Conservation (phyloP, 2,888 invertebrate species). For the Altica lythri region DNA sequence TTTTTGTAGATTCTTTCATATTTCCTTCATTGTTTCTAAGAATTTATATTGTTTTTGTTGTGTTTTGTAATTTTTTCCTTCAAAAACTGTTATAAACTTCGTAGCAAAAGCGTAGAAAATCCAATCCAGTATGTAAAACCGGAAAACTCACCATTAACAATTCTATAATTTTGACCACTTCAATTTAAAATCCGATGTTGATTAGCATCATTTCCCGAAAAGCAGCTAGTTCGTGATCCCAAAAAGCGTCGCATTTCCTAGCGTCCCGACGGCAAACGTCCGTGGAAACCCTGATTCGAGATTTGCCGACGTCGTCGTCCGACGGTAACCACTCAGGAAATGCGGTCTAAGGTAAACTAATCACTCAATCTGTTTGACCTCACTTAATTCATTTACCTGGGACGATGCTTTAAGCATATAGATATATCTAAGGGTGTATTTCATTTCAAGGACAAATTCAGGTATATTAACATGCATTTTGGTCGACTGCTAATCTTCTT, state of each 20-base stretch:
- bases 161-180: no score
- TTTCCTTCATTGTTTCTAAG: no score
- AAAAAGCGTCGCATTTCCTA: neutral
- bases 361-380: slow-evolving; percentile 58
- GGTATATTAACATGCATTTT: slow-evolving; percentile 11
- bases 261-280: slow-evolving; percentile 19
- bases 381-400: slow-evolving; percentile 56
- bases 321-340: slow-evolving; percentile 32
- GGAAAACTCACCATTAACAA: no score
- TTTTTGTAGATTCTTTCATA: no score
- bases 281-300: slow-evolving; percentile 4
- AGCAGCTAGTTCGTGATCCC: no score
- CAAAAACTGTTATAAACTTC: no score
- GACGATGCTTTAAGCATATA: slow-evolving; percentile 41
- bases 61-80: no score
- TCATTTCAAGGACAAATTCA: slow-evolving; percentile 11
- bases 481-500: slow-evolving; percentile 4
- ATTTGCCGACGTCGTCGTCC: slow-evolving; percentile 24
- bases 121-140: no score
- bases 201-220: no score
- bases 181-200: no score
- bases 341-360: slow-evolving; percentile 56
- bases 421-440: slow-evolving; percentile 1
- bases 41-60: no score
- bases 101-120: no score